Evolutionary conservation across 1,140 invertebrate genomes (phyloP), one percentile per base, ranked within the genome.

Genomic region (Achatina immaculata): DNA sequence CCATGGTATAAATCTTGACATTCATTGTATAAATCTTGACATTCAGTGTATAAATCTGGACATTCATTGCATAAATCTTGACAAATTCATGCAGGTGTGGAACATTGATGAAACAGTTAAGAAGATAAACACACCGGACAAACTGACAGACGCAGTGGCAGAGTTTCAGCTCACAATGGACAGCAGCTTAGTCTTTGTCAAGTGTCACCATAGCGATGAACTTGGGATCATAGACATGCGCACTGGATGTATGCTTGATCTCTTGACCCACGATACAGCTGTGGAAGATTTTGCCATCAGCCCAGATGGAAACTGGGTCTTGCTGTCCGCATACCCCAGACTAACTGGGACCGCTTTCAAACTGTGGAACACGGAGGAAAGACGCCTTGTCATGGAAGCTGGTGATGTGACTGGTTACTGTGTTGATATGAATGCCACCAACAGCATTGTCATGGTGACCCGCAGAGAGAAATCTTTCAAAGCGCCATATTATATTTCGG

Each of bases 201-300:
- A 76, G 42, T 90, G 90, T 78, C 69, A 81, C 4, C 55, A 85
- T 48, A 90, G 90, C 80, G 90, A 91, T 72, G 90, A 90, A 78
- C 82, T 91, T 1, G 90, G 89, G 0, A 87, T 91, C 34, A 86
- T 91, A 55, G 88, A 90, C 75, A 89, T 91, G 89, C 38, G 62
- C 36, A 88, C 83, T 74, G 90, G 90, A 0, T 51, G 81, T n/a
- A 85, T 91, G 85, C 45, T 88, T 3, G 89, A 91, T 78, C 84
- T 91, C 14, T 81, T 90, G n/a, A 91, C 89, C 0, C 90, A 91
- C 76, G 89, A 89, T 62, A 83, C 81, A 40, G 69, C 77, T n/a
- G 84, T 90, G 3, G 51, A 71, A 31, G 86, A 90, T 78, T 86
- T 90, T 68, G 84, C 88, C 31, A 86, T 88, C 38, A 87, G 88